A percentile compares a stretch with the other conserved stretches of the same genome.
Conservation (phyloP, 2,797 vertebrate species). For the Triplophysa bombifrons region DNA sequence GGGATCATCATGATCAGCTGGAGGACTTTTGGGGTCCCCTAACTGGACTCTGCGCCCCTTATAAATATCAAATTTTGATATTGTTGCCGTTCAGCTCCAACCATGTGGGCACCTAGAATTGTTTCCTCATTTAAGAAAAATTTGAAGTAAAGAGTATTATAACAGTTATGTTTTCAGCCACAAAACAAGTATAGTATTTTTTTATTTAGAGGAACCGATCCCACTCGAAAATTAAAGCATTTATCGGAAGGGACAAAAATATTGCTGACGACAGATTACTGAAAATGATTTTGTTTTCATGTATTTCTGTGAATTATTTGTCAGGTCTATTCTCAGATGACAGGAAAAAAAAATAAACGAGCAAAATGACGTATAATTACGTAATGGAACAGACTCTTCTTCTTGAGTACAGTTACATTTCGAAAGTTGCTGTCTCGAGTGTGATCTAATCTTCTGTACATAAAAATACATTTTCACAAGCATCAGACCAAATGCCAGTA, state of each 20-base stretch:
- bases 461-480: constrained; percentile 57
- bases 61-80: too few species aligned
- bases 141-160: too few species aligned
- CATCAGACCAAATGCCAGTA: constrained; percentile 68
- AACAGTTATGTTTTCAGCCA: background rate
- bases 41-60: too few species aligned
- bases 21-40: too few species aligned
- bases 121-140: background rate
- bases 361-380: background rate
- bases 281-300: background rate
- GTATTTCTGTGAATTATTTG: constrained; percentile 9
- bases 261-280: background rate
- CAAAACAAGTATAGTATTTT: background rate
- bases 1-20: background rate
- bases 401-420: background rate
- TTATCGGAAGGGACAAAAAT: background rate
- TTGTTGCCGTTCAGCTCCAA: background rate
- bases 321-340: background rate
- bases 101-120: background rate
- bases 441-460: constrained; percentile 43
- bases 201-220: background rate
- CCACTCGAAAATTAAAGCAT: background rate
- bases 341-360: background rate
- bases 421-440: constrained; percentile 55
- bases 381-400: constrained; percentile 13